These are phyloP conservation scores for Listronotus bonariensis DNA, from an alignment of 1,140 invertebrate genomes.

Conservation along the genomic window DNA sequence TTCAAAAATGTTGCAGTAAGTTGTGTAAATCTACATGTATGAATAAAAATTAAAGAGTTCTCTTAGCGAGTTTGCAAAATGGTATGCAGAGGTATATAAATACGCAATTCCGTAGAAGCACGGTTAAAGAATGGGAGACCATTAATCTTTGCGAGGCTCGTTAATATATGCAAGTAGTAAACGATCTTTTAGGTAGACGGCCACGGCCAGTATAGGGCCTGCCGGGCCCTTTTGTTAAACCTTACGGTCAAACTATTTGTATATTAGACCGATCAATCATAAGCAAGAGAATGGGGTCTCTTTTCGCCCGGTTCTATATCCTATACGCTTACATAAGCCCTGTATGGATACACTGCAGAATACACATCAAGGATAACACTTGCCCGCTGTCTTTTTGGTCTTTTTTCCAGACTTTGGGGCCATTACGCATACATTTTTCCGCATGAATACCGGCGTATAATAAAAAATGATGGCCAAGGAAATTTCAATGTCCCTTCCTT, in stretches of 20 bases:
- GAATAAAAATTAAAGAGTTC: conserved; percentile 6
- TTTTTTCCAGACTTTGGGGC: conserved; percentile 32
- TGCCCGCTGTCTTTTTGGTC: conserved; percentile 30
- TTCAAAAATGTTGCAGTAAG: no score
- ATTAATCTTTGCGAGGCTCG: conserved; percentile 54
- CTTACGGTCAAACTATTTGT: conserved; percentile 57
- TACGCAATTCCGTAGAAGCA: conserved; percentile 34
- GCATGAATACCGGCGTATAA: conserved; percentile 25
- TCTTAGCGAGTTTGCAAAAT: conserved; percentile 13
- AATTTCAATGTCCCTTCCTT: conserved; percentile 19
- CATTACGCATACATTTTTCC: conserved; percentile 38
- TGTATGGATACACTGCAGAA: conserved; percentile 34
- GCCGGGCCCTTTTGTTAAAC: conserved; percentile 52
- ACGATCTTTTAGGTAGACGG: conserved; percentile 53
- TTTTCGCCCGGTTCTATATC: conserved; percentile 37
- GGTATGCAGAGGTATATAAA: conserved; percentile 19
- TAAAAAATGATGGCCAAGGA: conserved; percentile 36
- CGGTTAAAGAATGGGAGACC: conserved; percentile 42
- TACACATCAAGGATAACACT: conserved; percentile 35
- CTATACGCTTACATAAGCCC: conserved; percentile 50
- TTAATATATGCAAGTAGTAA: conserved; percentile 56
- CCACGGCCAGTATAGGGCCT: conserved; percentile 29
- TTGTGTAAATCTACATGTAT: not conserved
- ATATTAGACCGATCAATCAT: conserved; percentile 58
- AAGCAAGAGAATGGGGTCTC: conserved; percentile 52